phyloP scores from a whole-genome alignment of 2,797 vertebrate species.

The Tragopan temminckii region DNA sequence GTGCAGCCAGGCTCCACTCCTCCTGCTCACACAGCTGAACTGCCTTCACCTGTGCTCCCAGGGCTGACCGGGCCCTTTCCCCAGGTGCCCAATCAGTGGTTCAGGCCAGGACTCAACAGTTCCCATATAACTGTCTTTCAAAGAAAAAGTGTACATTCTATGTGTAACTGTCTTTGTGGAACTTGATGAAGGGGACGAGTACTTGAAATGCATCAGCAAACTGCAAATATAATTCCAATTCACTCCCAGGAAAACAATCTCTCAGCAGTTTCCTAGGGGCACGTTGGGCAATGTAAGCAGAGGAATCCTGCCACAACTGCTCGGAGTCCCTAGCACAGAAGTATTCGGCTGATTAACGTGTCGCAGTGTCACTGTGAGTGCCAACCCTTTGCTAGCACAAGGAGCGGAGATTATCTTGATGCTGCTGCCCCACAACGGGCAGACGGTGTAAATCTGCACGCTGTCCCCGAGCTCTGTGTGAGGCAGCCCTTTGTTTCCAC shows the following conservation, averaged over 20 bases:
- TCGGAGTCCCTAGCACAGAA: neutral
- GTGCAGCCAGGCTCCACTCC: no score
- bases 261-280: neutral
- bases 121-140: neutral
- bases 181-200: neutral
- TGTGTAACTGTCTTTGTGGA: neutral
- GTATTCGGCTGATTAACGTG: neutral
- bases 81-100: no score
- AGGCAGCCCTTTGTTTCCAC: neutral
- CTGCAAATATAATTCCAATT: neutral
- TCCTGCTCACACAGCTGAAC: no score
- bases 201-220: neutral
- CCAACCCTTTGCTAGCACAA: neutral
- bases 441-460: neutral
- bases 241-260: neutral
- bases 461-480: neutral
- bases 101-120: no score
- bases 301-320: neutral
- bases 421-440: conserved; percentile 15
- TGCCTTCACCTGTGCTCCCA: no score
- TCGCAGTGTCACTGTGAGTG: neutral
- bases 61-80: no score
- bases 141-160: neutral
- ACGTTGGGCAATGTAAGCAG: neutral
- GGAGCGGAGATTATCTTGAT: neutral